Base-by-base conservation (phyloP, 2,888 invertebrate genomes). In the Cheilosia grossa region DNA sequence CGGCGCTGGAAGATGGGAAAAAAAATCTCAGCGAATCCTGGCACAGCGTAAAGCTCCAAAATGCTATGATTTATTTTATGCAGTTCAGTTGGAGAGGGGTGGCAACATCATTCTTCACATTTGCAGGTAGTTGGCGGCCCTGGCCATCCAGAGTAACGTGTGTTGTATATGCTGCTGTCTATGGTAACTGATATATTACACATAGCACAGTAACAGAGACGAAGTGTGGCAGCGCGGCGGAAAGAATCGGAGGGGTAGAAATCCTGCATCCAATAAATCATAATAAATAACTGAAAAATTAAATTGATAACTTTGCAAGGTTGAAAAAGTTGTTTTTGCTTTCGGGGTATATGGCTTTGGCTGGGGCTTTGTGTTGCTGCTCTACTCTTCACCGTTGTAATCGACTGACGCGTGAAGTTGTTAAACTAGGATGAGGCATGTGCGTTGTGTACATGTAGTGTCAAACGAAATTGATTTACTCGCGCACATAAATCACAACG, bases 231-330 rank as follows among this genome's bases (percentile, higher is more conserved):
- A 9, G 42, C 13, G 47, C 21, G 53, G 21, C 40, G 53, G 53
- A 51, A 9, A n/a, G 44, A 19, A 6, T n/a, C 3, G 10, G 51
- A 24, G 21, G 24, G 64, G 51, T 54, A 69, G 59, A 80, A 67
- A 80, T 85, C 85, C 85, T 70, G 67, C 75, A 77, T 42, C 80
- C 72, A 77, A 85, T 85, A 85, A 85, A 85, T 85, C 85, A 85
- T 81, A 80, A 85, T 85, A 85, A 85, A 85, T 85, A 85, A 85
- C 85, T 85, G 81, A 81, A 85, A 85, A 85, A 85, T 85, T 80
- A 81, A 85, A 85, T 85, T 85, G 85, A 85, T 85, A 80, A 77
- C 85, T 81, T 81, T 77, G 77, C 81, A 72, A 85, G 85, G 85
- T 85, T 81, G 83, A 40, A 27, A 69, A 79, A 61, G 73, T 64